A percentile compares a stretch with the other conserved stretches of the same genome.
These are phyloP conservation scores for Anolis apletophallus DNA, from an alignment of 2,797 vertebrate species.

Conservation along the genomic window DNA sequence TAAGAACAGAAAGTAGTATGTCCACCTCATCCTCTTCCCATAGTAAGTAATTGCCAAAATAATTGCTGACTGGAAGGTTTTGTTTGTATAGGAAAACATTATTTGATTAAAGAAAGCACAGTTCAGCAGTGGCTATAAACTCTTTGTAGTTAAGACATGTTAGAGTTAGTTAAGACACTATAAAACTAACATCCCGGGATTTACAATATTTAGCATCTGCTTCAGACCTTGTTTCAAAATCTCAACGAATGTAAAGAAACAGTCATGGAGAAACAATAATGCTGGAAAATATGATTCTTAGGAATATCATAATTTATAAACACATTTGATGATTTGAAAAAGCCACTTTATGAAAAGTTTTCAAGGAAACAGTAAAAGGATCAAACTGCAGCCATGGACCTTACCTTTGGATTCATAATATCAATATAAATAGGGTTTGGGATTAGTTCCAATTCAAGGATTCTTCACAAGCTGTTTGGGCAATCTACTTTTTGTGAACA, in stretches of 20 bases:
- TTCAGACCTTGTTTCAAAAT: not conserved
- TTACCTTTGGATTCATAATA: not conserved
- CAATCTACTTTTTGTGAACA: not conserved
- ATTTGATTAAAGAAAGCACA: not conserved
- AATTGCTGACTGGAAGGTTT: not conserved
- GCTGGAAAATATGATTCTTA: not conserved
- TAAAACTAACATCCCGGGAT: not conserved
- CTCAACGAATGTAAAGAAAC: not conserved
- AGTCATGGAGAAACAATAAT: not conserved
- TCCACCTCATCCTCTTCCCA: slow-evolving; percentile 11
- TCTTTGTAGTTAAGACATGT: not conserved
- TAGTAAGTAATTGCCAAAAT: not conserved
- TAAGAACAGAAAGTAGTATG: slow-evolving; percentile 63
- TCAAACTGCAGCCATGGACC: not conserved
- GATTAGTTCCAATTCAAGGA: not conserved
- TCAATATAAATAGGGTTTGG: not conserved
- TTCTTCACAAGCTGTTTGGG: not conserved
- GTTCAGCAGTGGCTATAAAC: not conserved
- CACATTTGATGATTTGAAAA: not conserved
- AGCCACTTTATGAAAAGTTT: not conserved
- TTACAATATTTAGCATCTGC: not conserved
- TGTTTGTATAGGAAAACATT: not conserved
- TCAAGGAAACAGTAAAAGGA: not conserved
- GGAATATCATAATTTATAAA: not conserved
- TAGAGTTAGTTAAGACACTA: not conserved